phyloP scores from a whole-genome alignment of 2,113 vertebrate genomes.

The Nothocercus nigrocapillus region DNA sequence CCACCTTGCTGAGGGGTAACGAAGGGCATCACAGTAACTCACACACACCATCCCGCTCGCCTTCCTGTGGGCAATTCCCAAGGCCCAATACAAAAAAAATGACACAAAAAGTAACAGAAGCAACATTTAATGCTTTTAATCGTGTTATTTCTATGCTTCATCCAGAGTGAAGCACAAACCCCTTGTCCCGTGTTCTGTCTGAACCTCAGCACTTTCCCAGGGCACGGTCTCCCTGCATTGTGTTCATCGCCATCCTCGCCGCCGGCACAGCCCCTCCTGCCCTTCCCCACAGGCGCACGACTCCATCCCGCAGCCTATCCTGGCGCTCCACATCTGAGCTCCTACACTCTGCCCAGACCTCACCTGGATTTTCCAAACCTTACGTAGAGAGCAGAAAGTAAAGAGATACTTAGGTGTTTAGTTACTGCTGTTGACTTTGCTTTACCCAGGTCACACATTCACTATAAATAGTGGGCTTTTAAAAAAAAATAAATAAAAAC shows the following conservation, averaged over 20 bases:
- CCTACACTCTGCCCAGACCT: background rate
- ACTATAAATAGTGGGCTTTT: background rate
- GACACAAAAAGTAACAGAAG: constrained; percentile 10
- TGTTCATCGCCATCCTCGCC: background rate
- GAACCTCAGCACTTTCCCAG: background rate
- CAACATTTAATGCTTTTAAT: background rate
- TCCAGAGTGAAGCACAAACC: background rate
- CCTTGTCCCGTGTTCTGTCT: background rate
- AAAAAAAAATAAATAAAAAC: background rate
- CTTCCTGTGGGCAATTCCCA: background rate
- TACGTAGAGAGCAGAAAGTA: background rate
- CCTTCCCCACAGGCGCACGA: background rate
- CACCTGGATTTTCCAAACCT: background rate
- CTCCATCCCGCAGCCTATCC: background rate
- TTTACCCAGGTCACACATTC: background rate
- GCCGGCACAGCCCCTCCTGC: background rate
- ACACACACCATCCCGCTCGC: background rate
- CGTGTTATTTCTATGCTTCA: background rate
- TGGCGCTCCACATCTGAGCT: background rate
- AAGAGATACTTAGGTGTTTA: background rate
- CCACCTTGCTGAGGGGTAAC: background rate
- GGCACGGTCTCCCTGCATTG: background rate
- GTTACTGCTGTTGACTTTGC: background rate
- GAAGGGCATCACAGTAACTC: background rate
- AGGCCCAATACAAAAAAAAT: background rate